A percentile compares a stretch with the other conserved stretches of the same genome.
phyloP scores from a whole-genome alignment of 2,113 vertebrate species.

The Mellivora capensis region DNA sequence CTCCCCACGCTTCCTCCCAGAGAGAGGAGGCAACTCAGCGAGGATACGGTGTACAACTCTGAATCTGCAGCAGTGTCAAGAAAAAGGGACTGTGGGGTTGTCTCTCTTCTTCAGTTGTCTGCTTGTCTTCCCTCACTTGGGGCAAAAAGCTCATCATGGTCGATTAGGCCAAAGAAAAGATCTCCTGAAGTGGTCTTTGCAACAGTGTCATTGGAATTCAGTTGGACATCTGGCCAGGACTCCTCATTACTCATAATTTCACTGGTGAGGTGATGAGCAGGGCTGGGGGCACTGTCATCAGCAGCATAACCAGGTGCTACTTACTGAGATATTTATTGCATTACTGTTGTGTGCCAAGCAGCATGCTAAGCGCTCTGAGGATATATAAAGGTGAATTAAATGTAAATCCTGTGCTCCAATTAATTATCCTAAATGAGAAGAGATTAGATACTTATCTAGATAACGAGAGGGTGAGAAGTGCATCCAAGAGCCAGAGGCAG shows the following conservation, averaged over 20 bases:
- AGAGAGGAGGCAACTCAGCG: neutral
- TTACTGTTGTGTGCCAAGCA: neutral
- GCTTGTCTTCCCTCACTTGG: neutral
- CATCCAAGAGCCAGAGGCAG: neutral
- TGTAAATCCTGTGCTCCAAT: neutral
- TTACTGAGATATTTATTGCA: neutral
- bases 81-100: neutral
- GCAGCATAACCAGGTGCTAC: neutral
- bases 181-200: neutral
- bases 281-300: neutral
- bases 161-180: slow-evolving; percentile 12
- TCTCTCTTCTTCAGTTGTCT: neutral
- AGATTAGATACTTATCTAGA: neutral
- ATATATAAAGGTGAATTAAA: neutral
- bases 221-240: neutral
- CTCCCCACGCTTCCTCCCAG: neutral
- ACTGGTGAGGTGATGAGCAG: neutral
- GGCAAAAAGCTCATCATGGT: neutral
- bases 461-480: neutral
- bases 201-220: neutral
- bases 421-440: neutral
- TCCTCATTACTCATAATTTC: neutral
- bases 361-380: neutral
- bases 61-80: neutral
- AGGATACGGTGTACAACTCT: neutral